Conservation (phyloP, 2,888 invertebrate species). For the Dilophus febrilis region DNA sequence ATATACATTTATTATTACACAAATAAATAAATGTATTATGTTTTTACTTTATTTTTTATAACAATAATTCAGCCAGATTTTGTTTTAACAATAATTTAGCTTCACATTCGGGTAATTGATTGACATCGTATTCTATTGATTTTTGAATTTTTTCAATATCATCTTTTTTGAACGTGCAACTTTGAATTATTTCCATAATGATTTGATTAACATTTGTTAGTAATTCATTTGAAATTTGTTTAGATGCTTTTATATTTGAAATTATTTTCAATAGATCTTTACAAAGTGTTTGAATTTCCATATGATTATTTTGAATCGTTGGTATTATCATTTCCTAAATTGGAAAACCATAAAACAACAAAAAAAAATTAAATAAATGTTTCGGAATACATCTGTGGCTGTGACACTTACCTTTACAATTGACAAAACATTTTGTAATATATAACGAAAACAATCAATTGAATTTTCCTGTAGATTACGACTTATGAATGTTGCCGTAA, state of each 20-base stretch:
- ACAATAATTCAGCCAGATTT: not conserved
- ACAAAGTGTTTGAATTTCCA: too few species aligned
- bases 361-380: too few species aligned
- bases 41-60: not conserved
- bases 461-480: not conserved
- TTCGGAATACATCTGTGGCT: too few species aligned
- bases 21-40: not conserved
- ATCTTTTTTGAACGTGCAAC: too few species aligned
- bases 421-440: not conserved
- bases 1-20: too few species aligned
- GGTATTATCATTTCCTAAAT: too few species aligned
- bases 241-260: not conserved
- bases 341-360: too few species aligned
- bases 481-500: not conserved
- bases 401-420: constrained; percentile 4
- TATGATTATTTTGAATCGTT: too few species aligned
- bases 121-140: not conserved
- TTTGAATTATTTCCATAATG: too few species aligned
- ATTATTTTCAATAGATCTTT: not conserved
- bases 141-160: too few species aligned
- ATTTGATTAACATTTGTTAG: not conserved
- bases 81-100: not conserved
- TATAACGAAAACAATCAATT: constrained; percentile 1
- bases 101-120: not conserved
- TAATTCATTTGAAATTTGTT: not conserved